These are phyloP conservation scores for Ariolimax columbianus DNA, from an alignment of 2,888 invertebrate genomes.

Conservation along the genomic window DNA sequence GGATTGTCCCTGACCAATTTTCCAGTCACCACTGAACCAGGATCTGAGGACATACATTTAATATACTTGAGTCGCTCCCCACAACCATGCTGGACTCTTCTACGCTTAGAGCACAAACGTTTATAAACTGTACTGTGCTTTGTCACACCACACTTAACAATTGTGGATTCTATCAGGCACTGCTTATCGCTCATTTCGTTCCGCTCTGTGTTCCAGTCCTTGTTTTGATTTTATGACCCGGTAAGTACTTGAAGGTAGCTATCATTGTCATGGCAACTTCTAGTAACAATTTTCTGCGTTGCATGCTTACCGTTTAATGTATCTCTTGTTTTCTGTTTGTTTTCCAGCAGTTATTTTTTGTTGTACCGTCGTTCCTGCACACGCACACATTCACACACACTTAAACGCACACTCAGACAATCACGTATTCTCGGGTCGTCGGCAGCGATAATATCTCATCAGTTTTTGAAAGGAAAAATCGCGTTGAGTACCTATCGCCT, in stretches of 20 bases:
- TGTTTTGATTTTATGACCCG: too few relatives aligned
- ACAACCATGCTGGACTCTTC: too few relatives aligned
- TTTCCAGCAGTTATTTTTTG: neutral
- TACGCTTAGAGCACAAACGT: neutral
- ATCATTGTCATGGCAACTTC: neutral
- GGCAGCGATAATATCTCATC: too few relatives aligned
- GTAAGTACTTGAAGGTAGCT: neutral
- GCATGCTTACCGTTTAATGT: constrained; percentile 21
- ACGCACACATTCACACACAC: neutral
- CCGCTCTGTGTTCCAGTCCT: neutral
- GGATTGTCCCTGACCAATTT: too few relatives aligned
- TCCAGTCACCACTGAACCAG: too few relatives aligned
- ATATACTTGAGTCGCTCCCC: too few relatives aligned
- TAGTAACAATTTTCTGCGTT: constrained; percentile 5
- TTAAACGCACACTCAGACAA: neutral
- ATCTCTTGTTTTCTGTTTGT: neutral
- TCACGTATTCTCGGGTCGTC: too few relatives aligned
- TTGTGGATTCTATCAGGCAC: neutral
- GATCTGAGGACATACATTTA: too few relatives aligned
- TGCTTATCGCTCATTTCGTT: neutral
- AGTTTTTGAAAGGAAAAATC: too few relatives aligned
- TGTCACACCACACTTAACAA: neutral
- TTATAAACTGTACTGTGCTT: neutral
- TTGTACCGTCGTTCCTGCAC: neutral
- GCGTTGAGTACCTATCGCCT: too few relatives aligned